phyloP scores from a whole-genome alignment of 1,140 invertebrate genomes.

The Lasioglossum albipes region DNA sequence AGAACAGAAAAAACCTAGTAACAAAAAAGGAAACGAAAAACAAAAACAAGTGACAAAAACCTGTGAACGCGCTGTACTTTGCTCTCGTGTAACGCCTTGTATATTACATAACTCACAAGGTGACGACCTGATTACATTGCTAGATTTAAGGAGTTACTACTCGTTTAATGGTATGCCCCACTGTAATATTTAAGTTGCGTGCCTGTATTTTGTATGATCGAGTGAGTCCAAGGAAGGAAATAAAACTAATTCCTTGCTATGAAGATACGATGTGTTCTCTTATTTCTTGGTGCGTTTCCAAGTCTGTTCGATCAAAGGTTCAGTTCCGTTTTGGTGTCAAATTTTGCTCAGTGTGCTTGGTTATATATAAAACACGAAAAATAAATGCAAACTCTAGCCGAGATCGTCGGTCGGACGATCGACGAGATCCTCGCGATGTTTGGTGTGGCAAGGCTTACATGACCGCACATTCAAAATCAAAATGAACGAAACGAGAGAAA shows the following conservation, averaged over 20 bases:
- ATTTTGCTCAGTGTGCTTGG: conserved; percentile 82
- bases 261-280: conserved; percentile 75
- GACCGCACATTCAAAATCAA: conserved; percentile 71
- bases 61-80: conserved; percentile 45
- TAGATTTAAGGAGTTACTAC: conserved; percentile 54
- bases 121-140: conserved; percentile 56
- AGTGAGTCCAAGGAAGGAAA: conserved; percentile 75
- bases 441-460: conserved; percentile 82
- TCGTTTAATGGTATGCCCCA: conserved; percentile 56
- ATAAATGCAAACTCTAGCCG: conserved; percentile 1
- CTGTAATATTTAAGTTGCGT: conserved; percentile 77
- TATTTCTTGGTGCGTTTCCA: conserved; percentile 81
- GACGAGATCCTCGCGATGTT: conserved; percentile 71
- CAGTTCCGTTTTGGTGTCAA: conserved; percentile 84
- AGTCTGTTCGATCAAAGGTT: conserved; percentile 81
- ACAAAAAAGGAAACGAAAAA: background rate
- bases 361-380: conserved; percentile 70
- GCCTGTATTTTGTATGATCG: conserved; percentile 80
- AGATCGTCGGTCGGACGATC: conserved; percentile 43
- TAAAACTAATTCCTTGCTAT: conserved; percentile 78
- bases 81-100: conserved; percentile 46
- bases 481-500: conserved; percentile 30
- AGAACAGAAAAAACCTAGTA: background rate
- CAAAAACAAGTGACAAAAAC: conserved; percentile 24
- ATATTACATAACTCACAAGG: conserved; percentile 44